Conservation (phyloP, 2,113 vertebrate species). For the Peucedramus taeniatus region DNA sequence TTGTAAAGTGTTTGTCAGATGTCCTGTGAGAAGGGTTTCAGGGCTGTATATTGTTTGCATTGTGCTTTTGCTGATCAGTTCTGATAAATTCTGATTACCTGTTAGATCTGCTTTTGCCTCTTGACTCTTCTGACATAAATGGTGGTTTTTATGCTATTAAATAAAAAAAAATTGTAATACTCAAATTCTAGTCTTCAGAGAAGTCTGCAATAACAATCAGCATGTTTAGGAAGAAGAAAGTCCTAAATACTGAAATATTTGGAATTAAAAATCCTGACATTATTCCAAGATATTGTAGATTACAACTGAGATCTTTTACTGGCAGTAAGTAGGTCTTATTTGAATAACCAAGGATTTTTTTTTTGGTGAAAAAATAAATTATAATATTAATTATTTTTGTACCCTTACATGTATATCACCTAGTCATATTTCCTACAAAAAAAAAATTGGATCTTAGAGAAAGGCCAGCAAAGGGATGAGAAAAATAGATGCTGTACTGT, state of each 20-base stretch:
- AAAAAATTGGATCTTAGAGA: not conserved
- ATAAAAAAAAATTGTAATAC: not conserved
- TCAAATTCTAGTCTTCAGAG: not conserved
- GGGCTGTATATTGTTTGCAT: not conserved
- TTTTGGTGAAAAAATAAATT: not conserved
- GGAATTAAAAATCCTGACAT: not conserved
- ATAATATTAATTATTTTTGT: conserved; percentile 29
- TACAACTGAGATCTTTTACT: conserved; percentile 35
- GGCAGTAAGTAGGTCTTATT: conserved; percentile 27
- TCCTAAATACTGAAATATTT: conserved; percentile 30
- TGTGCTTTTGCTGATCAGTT: not conserved
- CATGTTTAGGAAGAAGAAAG: not conserved
- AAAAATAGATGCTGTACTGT: not conserved
- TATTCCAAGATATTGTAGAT: conserved; percentile 8
- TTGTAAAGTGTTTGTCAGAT: not conserved
- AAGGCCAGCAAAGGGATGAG: not conserved
- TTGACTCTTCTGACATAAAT: not conserved
- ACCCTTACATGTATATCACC: not conserved
- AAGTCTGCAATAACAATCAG: not conserved
- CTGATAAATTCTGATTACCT: not conserved
- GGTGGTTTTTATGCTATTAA: not conserved
- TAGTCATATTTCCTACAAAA: not conserved
- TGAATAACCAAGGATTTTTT: conserved; percentile 1
- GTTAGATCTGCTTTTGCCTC: not conserved
- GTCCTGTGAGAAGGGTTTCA: not conserved